Evolutionary conservation across 2,888 invertebrate genomes (phyloP), one percentile per base, ranked within the genome.

Genomic region (Hydroisotoma schaefferi): DNA sequence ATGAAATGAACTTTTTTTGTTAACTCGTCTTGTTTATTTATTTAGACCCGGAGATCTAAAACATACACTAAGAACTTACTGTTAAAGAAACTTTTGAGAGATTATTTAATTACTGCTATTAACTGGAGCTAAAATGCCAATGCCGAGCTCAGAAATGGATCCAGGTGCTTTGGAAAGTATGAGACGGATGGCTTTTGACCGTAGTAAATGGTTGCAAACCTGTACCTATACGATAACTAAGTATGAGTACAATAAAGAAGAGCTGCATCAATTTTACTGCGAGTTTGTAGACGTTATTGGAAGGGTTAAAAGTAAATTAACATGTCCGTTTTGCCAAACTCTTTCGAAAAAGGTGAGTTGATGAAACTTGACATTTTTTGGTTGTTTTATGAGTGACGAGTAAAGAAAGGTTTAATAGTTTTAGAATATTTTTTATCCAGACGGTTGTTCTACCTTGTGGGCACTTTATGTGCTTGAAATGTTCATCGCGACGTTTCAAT

Each of bases 161-260:
- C 63, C 66, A 12, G 59, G 46, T 43, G 63, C 63, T 12, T 20
- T 66, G 38, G 66, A 66, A 22, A 55, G 59, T 29, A 66, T 66
- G 63, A 51, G 66, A 25, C 38, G 63, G 15, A 63, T 51, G 43
- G 63, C 66, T 1, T 66, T 63, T 15, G 63, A 66, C 29, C 23
- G 61, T 5, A 61, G 61, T 29, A 66, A 63, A 59, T 66, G 66
- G 66, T 53, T 66, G 1, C 61, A 63, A 20, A 66, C 66, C 15
- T 60, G 52, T 29, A 66, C 66, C 8, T 44, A 25, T 37, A 48
- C 48, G 28, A 63, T 66, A 47, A 61, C 58, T 33, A 63, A 66
- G 55, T 66, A 66, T 43, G 66, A 66, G 37, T 66, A 61, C 25
- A 59, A 55, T 20, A 60, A 59, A 25, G 66, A 66, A 23, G 66